These are phyloP conservation scores for Sylvietta virens DNA, from an alignment of 2,113 vertebrate species.

Conservation along the genomic window DNA sequence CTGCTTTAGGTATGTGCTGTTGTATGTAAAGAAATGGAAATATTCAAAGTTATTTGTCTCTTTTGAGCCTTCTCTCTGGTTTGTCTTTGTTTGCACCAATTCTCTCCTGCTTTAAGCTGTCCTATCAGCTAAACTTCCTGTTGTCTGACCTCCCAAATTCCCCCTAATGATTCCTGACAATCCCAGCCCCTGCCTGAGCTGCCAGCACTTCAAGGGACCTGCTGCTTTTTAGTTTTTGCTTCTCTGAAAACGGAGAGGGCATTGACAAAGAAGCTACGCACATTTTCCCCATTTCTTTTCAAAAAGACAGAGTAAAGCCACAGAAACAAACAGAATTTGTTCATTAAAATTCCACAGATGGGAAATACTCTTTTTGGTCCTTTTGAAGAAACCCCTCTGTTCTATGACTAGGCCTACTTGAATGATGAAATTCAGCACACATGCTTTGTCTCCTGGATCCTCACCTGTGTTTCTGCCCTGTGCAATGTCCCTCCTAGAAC, in stretches of 20 bases:
- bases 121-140: background rate
- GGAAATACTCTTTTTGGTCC: slow-evolving; percentile 10
- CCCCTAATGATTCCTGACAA: background rate
- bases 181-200: background rate
- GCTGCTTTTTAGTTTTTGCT: background rate
- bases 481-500: background rate
- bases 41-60: background rate
- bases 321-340: slow-evolving; percentile 1
- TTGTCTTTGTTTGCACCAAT: background rate
- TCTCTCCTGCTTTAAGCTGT: background rate
- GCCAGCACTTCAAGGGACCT: background rate
- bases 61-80: background rate
- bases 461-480: background rate
- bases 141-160: background rate
- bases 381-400: slow-evolving; percentile 4
- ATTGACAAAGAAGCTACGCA: background rate
- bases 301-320: background rate
- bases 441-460: background rate
- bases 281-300: background rate
- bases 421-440: background rate
- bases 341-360: slow-evolving; percentile 46
- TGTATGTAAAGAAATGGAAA: background rate
- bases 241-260: background rate
- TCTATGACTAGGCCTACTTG: background rate
- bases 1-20: background rate